A percentile compares a stretch with the other conserved stretches of the same genome.
Conservation (phyloP, 2,888 invertebrate species). For the Noctua janthe region DNA sequence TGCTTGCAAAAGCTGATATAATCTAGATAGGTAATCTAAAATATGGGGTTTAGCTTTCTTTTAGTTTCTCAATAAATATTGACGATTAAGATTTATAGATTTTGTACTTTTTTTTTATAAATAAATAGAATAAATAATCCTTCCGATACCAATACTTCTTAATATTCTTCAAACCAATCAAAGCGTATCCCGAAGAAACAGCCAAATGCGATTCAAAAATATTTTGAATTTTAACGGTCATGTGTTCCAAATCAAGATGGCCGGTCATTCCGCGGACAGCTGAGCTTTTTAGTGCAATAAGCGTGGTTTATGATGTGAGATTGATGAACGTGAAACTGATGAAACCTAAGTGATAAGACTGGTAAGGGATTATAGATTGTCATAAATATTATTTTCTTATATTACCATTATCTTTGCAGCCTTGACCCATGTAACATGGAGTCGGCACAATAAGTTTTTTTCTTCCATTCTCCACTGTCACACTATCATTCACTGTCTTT, state of each 20-base stretch:
- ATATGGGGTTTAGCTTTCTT: neutral
- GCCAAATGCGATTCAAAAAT: slow-evolving; percentile 59
- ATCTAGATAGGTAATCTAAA: neutral
- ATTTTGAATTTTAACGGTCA: slow-evolving; percentile 33
- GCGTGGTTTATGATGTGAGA: slow-evolving; percentile 71
- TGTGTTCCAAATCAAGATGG: slow-evolving; percentile 41
- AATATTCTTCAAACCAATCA: slow-evolving; percentile 7
- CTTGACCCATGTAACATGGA: neutral
- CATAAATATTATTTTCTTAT: neutral
- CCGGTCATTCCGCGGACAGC: slow-evolving; percentile 66
- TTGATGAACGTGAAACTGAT: slow-evolving; percentile 48
- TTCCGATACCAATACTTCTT: neutral
- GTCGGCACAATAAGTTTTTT: neutral
- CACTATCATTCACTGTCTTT: neutral
- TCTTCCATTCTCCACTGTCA: neutral
- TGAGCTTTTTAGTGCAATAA: slow-evolving; percentile 81
- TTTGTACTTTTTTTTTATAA: neutral
- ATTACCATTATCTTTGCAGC: neutral
- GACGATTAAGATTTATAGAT: neutral
- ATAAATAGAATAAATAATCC: slow-evolving; percentile 1
- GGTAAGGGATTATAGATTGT: neutral
- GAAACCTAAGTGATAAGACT: neutral
- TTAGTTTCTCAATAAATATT: neutral
- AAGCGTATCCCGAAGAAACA: slow-evolving; percentile 50
- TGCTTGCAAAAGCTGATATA: neutral